Conservation (phyloP, 53 echinoderm and acorn worm genomes). For the Mesocentrotus franciscanus region DNA sequence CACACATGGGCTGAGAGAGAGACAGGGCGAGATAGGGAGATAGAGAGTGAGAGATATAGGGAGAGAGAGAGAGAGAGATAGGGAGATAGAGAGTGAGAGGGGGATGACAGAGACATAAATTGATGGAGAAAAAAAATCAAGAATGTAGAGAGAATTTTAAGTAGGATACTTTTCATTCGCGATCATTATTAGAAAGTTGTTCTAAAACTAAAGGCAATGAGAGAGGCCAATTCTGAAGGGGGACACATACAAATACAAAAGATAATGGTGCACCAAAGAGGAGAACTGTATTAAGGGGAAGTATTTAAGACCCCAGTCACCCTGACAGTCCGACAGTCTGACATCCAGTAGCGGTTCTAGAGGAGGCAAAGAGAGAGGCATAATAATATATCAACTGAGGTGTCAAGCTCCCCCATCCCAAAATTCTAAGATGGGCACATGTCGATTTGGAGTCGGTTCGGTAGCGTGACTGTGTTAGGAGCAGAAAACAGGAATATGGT, state of each 20-base stretch:
- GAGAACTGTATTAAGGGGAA: background rate
- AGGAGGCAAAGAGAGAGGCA: too few relatives aligned
- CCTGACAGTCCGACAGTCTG: too few relatives aligned
- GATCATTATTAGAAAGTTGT: too few relatives aligned
- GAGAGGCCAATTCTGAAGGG: too few relatives aligned
- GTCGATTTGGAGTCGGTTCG: too few relatives aligned
- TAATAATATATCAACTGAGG: too few relatives aligned
- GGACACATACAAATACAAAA: background rate
- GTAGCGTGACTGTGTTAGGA: too few relatives aligned
- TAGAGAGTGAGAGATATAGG: background rate
- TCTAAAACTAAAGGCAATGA: background rate
- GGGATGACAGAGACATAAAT: background rate
- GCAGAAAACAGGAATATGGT: too few relatives aligned
- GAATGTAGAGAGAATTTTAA: background rate
- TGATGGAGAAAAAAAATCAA: background rate
- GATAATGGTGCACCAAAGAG: background rate
- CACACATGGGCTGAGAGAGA: background rate
- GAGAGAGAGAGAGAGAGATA: background rate
- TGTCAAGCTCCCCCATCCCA: too few relatives aligned
- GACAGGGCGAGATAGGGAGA: background rate
- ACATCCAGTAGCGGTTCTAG: too few relatives aligned
- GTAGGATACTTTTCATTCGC: too few relatives aligned
- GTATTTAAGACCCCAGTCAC: background rate
- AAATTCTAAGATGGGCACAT: too few relatives aligned
- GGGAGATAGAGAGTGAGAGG: background rate